Evolutionary conservation across 1,140 invertebrate genomes (phyloP).

Genomic region (Brevipalpus yothersi): DNA sequence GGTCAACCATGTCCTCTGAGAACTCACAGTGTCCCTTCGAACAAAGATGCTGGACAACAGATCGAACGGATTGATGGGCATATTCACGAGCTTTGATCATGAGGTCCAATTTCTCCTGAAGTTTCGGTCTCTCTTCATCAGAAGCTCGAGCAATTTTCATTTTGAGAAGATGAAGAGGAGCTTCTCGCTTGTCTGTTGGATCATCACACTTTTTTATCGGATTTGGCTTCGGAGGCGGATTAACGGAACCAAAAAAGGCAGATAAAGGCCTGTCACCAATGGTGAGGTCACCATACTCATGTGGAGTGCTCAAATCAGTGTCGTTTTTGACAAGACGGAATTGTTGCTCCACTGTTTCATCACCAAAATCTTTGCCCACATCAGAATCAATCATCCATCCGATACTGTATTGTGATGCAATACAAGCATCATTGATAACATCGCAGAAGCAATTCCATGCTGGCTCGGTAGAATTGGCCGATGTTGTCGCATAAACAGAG

Average conservation of each 20-base stretch:
- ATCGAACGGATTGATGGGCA: neutral
- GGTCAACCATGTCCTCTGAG: neutral
- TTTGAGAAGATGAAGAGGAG: neutral
- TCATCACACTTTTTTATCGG: neutral
- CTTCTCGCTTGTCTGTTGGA: neutral
- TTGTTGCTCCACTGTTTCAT: slow-evolving; percentile 30
- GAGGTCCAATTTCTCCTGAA: neutral
- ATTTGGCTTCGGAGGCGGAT: neutral
- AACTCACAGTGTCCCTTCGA: neutral
- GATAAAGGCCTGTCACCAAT: slow-evolving; percentile 20
- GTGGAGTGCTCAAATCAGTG: slow-evolving; percentile 33
- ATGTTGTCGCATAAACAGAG: slow-evolving; percentile 36
- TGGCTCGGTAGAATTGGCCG: slow-evolving; percentile 30
- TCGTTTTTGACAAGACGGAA: slow-evolving; percentile 28
- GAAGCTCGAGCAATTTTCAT: neutral
- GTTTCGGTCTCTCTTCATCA: neutral
- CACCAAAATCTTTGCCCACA: slow-evolving; percentile 24
- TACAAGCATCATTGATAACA: slow-evolving; percentile 27
- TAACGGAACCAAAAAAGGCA: slow-evolving; percentile 20
- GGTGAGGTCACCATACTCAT: slow-evolving; percentile 29
- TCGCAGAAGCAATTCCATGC: slow-evolving; percentile 32
- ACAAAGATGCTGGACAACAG: neutral
- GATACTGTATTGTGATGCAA: slow-evolving; percentile 36
- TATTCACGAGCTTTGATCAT: neutral
- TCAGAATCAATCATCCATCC: slow-evolving; percentile 40